Conservation (phyloP, 2,113 vertebrate genomes). For the Hyperopisus bebe region DNA sequence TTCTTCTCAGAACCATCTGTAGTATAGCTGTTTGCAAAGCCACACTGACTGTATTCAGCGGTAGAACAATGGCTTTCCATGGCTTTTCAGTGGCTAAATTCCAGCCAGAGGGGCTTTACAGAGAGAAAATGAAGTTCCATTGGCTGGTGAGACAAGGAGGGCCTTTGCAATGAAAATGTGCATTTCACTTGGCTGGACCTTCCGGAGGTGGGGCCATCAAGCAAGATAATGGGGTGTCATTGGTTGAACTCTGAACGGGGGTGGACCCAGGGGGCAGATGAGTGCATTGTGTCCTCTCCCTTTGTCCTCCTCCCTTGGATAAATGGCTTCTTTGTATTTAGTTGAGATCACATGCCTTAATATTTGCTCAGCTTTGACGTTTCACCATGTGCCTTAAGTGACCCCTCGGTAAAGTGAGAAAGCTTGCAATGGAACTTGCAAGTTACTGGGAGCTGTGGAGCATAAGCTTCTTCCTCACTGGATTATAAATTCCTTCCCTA, state of each 20-base stretch:
- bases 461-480: neutral
- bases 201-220: neutral
- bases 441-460: neutral
- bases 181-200: neutral
- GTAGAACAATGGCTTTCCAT: neutral
- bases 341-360: neutral
- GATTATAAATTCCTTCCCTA: too few species aligned
- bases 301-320: neutral
- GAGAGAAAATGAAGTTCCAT: neutral
- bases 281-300: neutral
- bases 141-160: neutral
- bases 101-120: neutral
- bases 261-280: neutral
- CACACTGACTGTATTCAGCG: neutral
- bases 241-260: neutral
- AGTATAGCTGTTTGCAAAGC: neutral
- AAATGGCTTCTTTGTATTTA: neutral
- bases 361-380: constrained; percentile 6
- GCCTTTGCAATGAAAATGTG: neutral
- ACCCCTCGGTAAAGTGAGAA: neutral
- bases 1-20: neutral
- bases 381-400: neutral
- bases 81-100: neutral
- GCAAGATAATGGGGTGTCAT: neutral
- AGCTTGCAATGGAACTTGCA: neutral